A percentile compares a stretch with the other conserved stretches of the same genome.
Evolutionary conservation across 2,113 vertebrate species (phyloP).

Genomic region (Puntigrus tetrazona): DNA sequence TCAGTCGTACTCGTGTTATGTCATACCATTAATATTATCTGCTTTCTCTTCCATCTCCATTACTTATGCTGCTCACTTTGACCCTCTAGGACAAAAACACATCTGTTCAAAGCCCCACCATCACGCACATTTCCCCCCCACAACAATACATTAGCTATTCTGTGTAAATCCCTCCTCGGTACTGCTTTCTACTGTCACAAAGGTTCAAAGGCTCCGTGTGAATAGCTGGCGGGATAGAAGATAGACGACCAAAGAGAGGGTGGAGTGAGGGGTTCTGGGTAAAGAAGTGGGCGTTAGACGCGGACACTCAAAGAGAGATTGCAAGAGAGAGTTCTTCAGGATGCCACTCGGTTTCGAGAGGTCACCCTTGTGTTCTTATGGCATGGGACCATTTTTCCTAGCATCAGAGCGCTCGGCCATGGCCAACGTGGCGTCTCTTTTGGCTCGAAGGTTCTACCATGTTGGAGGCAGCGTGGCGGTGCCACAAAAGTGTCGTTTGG

Average conservation of each 20-base stretch:
- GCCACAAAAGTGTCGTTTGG: constrained; percentile 76
- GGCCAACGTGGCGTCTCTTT: constrained; percentile 69
- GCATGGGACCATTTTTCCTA: constrained; percentile 56
- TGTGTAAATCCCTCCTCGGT: constrained; percentile 45
- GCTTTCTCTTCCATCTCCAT: constrained; percentile 17
- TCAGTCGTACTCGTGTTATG: constrained; percentile 14
- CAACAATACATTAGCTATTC: constrained; percentile 54
- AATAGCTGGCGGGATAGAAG: constrained; percentile 53
- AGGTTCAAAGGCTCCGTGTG: constrained; percentile 57
- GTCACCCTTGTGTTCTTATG: constrained; percentile 28
- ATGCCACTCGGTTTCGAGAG: constrained; percentile 35
- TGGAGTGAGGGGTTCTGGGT: constrained; percentile 38
- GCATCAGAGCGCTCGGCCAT: constrained; percentile 51
- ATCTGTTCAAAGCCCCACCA: constrained; percentile 59
- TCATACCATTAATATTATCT: constrained; percentile 38
- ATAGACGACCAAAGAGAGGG: constrained; percentile 61
- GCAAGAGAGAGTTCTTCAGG: constrained; percentile 12
- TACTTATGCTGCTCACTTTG: constrained; percentile 1
- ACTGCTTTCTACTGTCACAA: constrained; percentile 48
- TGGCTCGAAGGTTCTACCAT: constrained; percentile 73
- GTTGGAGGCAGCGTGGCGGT: constrained; percentile 76
- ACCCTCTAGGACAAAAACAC: constrained; percentile 39
- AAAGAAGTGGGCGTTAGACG: constrained; percentile 49
- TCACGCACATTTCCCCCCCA: constrained; percentile 52
- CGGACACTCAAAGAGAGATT: constrained; percentile 49